A percentile compares a stretch with the other conserved stretches of the same genome.
phyloP scores from a whole-genome alignment of 2,113 vertebrate genomes.

The Eublepharis macularius region DNA sequence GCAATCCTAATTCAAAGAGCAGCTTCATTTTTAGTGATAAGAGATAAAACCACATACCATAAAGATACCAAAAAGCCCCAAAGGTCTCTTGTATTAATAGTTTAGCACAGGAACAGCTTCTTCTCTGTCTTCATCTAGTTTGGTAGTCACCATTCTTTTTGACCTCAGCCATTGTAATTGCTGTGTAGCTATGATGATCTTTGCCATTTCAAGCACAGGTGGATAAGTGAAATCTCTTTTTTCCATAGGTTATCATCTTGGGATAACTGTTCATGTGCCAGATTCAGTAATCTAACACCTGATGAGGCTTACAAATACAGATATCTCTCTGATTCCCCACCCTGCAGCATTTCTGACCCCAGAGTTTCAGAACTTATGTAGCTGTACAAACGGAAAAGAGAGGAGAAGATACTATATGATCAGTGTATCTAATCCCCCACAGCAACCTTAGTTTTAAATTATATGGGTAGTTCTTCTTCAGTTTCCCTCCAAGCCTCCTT shows the following conservation, averaged over 20 bases:
- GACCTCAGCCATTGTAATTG: background rate
- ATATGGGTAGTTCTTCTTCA: conserved; percentile 35
- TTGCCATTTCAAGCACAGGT: background rate
- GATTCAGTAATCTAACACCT: too few species aligned
- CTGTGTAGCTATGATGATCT: background rate
- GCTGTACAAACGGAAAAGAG: background rate
- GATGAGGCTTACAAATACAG: too few species aligned
- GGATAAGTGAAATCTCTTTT: too few species aligned
- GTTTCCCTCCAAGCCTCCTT: conserved; percentile 27
- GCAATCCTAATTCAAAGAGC: background rate
- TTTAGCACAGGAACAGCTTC: background rate
- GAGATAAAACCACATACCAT: background rate
- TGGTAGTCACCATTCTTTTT: background rate
- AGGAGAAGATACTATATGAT: background rate
- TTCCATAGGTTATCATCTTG: background rate
- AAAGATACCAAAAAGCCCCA: background rate
- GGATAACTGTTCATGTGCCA: background rate
- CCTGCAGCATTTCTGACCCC: too few species aligned
- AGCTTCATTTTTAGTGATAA: background rate
- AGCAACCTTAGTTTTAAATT: background rate
- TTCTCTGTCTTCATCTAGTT: background rate
- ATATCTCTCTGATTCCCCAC: too few species aligned
- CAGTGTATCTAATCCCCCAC: conserved; percentile 1
- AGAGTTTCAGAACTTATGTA: too few species aligned
- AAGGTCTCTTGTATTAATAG: background rate